Evolutionary conservation across 2,113 vertebrate genomes (phyloP).

Genomic region (Chionis minor): DNA sequence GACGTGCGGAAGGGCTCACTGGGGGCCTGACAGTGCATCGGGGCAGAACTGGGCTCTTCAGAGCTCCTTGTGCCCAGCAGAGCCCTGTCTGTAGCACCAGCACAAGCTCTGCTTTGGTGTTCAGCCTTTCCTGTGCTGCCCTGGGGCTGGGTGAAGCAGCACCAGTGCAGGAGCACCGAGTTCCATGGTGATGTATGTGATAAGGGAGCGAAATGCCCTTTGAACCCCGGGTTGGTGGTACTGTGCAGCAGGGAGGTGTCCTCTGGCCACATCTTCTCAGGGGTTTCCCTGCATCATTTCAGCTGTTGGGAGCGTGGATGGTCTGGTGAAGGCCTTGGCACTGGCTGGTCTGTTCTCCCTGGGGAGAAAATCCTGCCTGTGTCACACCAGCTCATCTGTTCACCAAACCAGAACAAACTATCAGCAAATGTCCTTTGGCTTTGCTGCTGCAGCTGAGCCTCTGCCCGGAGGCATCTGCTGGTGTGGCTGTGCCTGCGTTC

Average conservation of each 20-base stretch:
- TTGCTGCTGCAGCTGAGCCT: background rate
- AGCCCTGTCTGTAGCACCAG: background rate
- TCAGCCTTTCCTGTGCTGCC: accelerated
- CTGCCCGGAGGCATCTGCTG: background rate
- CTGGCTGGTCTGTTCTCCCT: background rate
- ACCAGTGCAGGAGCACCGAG: background rate
- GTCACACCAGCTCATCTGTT: background rate
- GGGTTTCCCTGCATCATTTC: accelerated
- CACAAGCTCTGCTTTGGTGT: background rate
- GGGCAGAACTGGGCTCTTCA: background rate
- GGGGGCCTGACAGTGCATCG: accelerated
- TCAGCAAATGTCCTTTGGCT: background rate
- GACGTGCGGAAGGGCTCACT: background rate
- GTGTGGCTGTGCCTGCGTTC: accelerated
- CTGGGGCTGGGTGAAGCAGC: background rate
- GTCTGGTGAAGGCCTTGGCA: no score
- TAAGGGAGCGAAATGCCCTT: background rate
- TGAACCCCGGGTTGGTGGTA: background rate
- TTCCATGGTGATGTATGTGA: accelerated
- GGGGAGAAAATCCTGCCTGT: background rate
- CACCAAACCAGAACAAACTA: background rate
- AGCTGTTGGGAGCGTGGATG: background rate
- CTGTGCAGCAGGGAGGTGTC: background rate
- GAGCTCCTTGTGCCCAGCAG: background rate
- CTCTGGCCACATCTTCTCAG: accelerated